Conservation (phyloP, 2,113 vertebrate species). For the Stictonetta naevosa region DNA sequence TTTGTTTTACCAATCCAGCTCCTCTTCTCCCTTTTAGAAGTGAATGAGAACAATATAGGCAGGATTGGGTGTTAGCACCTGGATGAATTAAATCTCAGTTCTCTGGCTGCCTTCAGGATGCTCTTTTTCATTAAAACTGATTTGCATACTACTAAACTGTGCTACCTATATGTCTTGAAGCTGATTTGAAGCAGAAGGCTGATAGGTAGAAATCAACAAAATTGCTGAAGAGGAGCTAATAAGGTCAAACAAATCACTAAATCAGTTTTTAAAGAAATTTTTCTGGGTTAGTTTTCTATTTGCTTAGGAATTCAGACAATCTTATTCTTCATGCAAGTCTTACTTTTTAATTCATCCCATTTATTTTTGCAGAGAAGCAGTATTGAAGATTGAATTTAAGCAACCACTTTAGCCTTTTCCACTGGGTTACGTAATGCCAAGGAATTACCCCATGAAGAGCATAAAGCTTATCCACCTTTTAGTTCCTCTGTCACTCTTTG, state of each 20-base stretch:
- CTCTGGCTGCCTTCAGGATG: not conserved
- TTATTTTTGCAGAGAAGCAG: slow-evolving; percentile 41
- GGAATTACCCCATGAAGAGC: slow-evolving; percentile 40
- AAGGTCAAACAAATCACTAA: slow-evolving; percentile 60
- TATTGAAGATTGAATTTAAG: slow-evolving; percentile 59
- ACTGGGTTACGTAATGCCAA: slow-evolving; percentile 49
- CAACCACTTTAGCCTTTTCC: slow-evolving; percentile 47
- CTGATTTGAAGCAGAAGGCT: slow-evolving; percentile 13
- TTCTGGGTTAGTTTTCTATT: slow-evolving; percentile 46
- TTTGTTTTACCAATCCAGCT: not conserved
- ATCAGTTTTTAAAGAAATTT: slow-evolving; percentile 3
- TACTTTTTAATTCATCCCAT: slow-evolving; percentile 56
- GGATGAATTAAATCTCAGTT: not conserved
- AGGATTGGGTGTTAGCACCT: not conserved
- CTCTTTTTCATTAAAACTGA: slow-evolving; percentile 26
- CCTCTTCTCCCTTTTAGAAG: not conserved
- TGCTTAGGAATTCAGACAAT: slow-evolving; percentile 55
- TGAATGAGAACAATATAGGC: not conserved
- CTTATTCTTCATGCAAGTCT: slow-evolving; percentile 45
- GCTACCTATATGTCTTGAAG: not conserved
- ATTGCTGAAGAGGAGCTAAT: slow-evolving; percentile 16
- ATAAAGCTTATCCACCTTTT: slow-evolving; percentile 29
- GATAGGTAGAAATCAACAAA: slow-evolving; percentile 16
- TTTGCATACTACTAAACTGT: not conserved
- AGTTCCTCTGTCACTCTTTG: not conserved